Evolutionary conservation across 2,888 invertebrate genomes (phyloP).

Genomic region (Ischnus inquisitorius): DNA sequence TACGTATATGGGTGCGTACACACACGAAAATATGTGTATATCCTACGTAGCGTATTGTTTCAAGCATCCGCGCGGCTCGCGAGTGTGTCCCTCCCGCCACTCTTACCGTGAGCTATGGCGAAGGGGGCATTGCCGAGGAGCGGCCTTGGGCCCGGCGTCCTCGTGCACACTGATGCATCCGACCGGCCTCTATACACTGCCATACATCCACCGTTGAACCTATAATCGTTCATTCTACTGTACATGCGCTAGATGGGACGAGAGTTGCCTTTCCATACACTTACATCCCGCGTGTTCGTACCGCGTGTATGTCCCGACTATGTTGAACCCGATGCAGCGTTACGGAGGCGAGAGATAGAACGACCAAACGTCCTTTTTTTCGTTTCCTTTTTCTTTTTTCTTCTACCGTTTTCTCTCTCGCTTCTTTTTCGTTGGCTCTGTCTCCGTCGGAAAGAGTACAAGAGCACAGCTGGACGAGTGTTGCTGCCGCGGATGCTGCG

Average conservation of each 20-base stretch:
- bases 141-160: constrained; percentile 67
- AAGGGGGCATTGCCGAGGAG: constrained; percentile 39
- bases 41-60: constrained; percentile 57
- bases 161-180: constrained; percentile 56
- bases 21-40: not conserved
- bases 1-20: not conserved
- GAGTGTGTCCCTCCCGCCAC: constrained; percentile 39
- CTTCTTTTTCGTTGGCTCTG: not conserved
- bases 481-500: constrained; percentile 46
- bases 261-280: not conserved
- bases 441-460: constrained; percentile 9
- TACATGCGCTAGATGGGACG: constrained; percentile 18
- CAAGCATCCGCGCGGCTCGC: constrained; percentile 31
- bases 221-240: constrained; percentile 58
- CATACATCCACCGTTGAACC: constrained; percentile 24
- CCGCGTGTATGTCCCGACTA: not conserved
- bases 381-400: constrained; percentile 18
- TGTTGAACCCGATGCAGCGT: not conserved
- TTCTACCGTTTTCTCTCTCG: constrained; percentile 10
- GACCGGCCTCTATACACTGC: constrained; percentile 13
- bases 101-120: constrained; percentile 37
- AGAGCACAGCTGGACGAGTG: constrained; percentile 53
- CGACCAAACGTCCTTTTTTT: constrained; percentile 23
- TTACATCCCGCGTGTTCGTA: not conserved
- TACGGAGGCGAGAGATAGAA: constrained; percentile 29